Evolutionary conservation across 2,888 invertebrate genomes (phyloP), one percentile per base, ranked within the genome.

Genomic region (Drosophila borborema): DNA sequence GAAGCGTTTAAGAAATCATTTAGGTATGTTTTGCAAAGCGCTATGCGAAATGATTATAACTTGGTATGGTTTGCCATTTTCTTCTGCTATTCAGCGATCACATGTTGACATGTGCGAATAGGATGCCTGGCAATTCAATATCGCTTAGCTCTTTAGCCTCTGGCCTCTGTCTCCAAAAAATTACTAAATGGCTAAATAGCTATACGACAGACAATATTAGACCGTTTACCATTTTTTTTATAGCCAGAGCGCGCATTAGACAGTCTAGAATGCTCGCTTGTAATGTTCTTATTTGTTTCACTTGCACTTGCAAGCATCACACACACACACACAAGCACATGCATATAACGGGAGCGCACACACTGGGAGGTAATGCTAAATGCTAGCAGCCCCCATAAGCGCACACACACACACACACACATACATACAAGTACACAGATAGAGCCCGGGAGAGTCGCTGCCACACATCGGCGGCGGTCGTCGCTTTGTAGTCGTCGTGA

Each of bases 401-500:
- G 2, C 10, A 28, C 62, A 64, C 49, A 54, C 48, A 56, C 53
- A 49, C 61, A 45, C 63, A 51, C 51, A 49, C 53, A 53, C 49
- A 54, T 43, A 55, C 48, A 60, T 49, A 49, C 61, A 51, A 58
- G 48, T 48, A 46, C 53, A 53, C 46, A 54, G 70, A 41, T 56
- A 46, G 38, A 59, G 48, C 28, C 18, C 49, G 77, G 81, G 66
- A 81, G 84, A 84, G 82, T 54, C 58, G 45, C 58, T 58, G 66
- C 75, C 69, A 55, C 69, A 79, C 69, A 62, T 74, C 70, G 71
- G 66, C 56, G 65, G 46, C 74, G 51, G 34, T 51, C 72, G 81
- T 70, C 89, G 86, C 81, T 80, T 75, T 83, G 84, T 81, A 69
- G 78, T 78, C 65, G 74, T 70, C 59, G 77, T 43, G 56, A 63